phyloP scores from a whole-genome alignment of 2,797 vertebrate genomes.

The Borostomias antarcticus region DNA sequence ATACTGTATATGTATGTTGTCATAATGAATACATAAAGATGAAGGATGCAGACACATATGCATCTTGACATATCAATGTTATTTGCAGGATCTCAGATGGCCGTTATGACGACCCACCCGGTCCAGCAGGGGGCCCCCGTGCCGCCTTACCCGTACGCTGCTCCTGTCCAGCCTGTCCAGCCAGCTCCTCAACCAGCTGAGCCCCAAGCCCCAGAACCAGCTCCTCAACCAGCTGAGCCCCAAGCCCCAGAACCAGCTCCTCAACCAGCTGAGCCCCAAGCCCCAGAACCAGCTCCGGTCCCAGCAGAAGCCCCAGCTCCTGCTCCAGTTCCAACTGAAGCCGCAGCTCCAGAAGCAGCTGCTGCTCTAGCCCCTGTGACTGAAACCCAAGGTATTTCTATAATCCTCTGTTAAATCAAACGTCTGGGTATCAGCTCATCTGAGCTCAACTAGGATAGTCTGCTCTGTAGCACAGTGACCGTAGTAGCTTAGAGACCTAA shows the following conservation, averaged over 20 bases:
- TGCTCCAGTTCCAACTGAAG: not conserved
- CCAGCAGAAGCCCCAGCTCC: not conserved
- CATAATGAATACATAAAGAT: no score
- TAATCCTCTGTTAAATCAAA: not conserved
- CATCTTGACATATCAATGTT: not conserved
- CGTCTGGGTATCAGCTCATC: no score
- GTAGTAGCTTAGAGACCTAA: no score
- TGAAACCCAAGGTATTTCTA: constrained; percentile 26
- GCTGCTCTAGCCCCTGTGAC: not conserved
- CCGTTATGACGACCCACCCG: constrained; percentile 61
- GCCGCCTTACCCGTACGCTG: constrained; percentile 1
- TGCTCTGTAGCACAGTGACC: no score
- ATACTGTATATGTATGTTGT: no score
- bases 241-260: not conserved
- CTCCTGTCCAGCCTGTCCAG: not conserved
- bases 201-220: not conserved
- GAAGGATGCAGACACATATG: no score
- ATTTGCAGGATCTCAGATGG: constrained; percentile 66
- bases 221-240: not conserved
- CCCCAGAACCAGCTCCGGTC: not conserved
- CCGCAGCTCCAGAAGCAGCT: not conserved
- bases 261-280: no score
- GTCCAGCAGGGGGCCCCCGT: not conserved
- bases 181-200: not conserved
- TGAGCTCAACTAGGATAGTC: no score